Evolutionary conservation across 2,113 vertebrate species (phyloP).

Genomic region (Genyomyrus donnyi): DNA sequence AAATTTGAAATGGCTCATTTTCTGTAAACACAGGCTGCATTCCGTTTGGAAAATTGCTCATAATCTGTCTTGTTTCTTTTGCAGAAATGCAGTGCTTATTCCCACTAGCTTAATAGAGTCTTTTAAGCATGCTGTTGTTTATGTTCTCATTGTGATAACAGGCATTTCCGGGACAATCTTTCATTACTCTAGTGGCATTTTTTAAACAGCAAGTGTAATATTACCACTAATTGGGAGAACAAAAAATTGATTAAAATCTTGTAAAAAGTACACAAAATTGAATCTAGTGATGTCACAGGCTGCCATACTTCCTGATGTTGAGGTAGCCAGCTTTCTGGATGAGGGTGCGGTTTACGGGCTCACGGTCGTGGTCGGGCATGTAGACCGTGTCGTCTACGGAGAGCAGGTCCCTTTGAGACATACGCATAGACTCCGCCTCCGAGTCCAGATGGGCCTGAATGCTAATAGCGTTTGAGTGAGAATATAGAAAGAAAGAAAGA

Average conservation of each 20-base stretch:
- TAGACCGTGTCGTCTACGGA: conserved; percentile 80
- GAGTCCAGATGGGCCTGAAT: conserved; percentile 82
- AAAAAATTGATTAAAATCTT: neutral
- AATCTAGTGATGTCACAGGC: neutral
- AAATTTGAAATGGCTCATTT: neutral
- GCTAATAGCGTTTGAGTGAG: conserved; percentile 43
- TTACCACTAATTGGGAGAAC: neutral
- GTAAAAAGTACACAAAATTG: neutral
- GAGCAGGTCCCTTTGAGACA: conserved; percentile 77
- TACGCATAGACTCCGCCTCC: conserved; percentile 80
- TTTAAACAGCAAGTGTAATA: neutral
- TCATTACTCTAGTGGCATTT: neutral
- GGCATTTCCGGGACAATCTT: neutral
- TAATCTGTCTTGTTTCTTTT: neutral
- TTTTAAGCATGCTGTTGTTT: neutral
- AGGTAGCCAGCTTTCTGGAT: conserved; percentile 96
- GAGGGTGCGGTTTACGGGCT: conserved; percentile 79
- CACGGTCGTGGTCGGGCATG: conserved; percentile 75
- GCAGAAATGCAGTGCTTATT: neutral
- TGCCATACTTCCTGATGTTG: conserved; percentile 86
- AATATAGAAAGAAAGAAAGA: neutral
- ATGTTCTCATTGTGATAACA: neutral
- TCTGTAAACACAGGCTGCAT: neutral
- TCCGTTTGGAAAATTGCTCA: neutral
- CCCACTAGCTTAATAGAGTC: neutral